These are phyloP conservation scores for Saccostrea cuccullata DNA, from an alignment of 1,140 invertebrate genomes.

Conservation along the genomic window DNA sequence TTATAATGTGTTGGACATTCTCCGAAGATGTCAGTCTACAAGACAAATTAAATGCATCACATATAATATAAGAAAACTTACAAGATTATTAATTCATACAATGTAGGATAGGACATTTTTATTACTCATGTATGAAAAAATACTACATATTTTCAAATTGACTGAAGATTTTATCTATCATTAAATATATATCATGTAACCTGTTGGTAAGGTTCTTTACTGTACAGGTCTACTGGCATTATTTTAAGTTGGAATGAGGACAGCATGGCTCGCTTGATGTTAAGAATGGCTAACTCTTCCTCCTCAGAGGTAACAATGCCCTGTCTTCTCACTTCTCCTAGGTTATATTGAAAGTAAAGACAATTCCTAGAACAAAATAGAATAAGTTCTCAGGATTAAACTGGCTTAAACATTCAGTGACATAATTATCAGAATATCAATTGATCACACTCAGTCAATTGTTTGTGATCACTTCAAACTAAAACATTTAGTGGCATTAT, in stretches of 20 bases:
- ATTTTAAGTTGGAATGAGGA: constrained; percentile 35
- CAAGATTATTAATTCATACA: neutral
- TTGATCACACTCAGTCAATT: too few relatives aligned
- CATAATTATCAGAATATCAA: too few relatives aligned
- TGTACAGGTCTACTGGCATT: neutral
- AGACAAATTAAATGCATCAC: neutral
- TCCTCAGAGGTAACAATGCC: neutral
- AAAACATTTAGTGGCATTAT: neutral
- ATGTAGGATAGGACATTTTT: too few relatives aligned
- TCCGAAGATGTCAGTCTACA: constrained; percentile 49
- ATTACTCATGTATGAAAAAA: too few relatives aligned
- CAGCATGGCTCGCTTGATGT: constrained; percentile 42
- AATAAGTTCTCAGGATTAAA: neutral
- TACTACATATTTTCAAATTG: too few relatives aligned
- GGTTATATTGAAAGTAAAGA: constrained; percentile 34
- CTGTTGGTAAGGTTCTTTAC: constrained; percentile 9
- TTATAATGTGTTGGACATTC: constrained; percentile 30
- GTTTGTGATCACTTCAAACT: too few relatives aligned
- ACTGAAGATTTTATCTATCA: too few relatives aligned
- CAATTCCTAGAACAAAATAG: constrained; percentile 25
- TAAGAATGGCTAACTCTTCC: constrained; percentile 16
- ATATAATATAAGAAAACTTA: neutral
- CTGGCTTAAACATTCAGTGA: too few relatives aligned
- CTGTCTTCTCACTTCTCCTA: neutral
- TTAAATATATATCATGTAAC: neutral